Evolutionary conservation across 2,113 vertebrate genomes (phyloP), one percentile per base, ranked within the genome.

Genomic region (Lamprologus lemairii): DNA sequence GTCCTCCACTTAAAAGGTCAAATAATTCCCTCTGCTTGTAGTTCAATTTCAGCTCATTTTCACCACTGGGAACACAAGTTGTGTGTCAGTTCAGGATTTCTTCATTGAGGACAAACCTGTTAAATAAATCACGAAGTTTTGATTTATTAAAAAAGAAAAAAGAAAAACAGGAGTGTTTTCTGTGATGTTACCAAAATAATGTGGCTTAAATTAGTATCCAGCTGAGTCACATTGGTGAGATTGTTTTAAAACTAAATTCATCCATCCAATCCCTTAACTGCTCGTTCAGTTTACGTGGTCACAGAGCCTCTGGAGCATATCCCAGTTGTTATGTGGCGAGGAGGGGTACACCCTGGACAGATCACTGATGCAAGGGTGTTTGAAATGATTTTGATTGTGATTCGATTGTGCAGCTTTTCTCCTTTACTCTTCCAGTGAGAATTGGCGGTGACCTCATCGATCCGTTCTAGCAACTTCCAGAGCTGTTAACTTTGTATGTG

Each of bases 351-450:
- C 73, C 73, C 45, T 51, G 73, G 45, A 78, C 73, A 51, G 73
- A 49, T 78, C 26, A 49, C 45, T 33, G 45, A 33, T 51, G 4
- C 10, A 33, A 31, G 45, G 7, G 26, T 51, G 73, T n/a, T 79
- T 86, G 4, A 19, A 83, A 57, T 31, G 33, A 60, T 68, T 40
- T 40, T 68, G 35, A 68, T 14, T 68, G 63, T 82, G n/a, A 51
- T 63, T 65, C 28, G 35, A 55, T 86, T 86, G 81, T 85, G n/a
- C 80, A 19, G 65, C 53, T 75, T 71, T 90, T 68, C 82, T 86
- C 37, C 33, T 71, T 92, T 89, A 86, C 57, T 93, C 85, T 90
- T 88, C 87, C 53, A 51, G 35, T 40, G 88, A 92, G 85, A 84
- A 84, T 83, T 88, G 79, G 53, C 73, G 51, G 14, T 87, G 88